These are phyloP conservation scores for Drosophila sp. DNA, from an alignment of 1,140 invertebrate genomes.

Conservation along the genomic window DNA sequence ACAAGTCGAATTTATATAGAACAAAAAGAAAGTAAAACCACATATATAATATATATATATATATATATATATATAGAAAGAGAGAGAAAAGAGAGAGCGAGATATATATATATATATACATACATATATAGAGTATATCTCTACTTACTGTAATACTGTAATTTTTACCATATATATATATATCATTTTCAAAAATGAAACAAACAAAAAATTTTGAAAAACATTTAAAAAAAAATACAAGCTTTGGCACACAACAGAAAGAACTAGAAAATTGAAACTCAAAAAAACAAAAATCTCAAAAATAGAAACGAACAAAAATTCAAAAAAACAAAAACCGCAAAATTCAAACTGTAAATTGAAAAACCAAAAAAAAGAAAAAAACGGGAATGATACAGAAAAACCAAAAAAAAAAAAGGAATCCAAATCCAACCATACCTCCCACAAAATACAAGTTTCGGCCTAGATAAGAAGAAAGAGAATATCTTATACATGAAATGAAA, in stretches of 20 bases:
- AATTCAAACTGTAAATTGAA: conserved; percentile 30
- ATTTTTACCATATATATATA: conserved; percentile 22
- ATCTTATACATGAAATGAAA: not conserved
- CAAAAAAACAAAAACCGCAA: conserved; percentile 27
- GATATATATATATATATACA: conserved; percentile 32
- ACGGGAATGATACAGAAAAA: conserved; percentile 41
- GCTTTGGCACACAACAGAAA: conserved; percentile 72
- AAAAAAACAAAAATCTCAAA: conserved; percentile 6
- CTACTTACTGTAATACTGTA: conserved; percentile 51
- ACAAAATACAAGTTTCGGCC: conserved; percentile 72
- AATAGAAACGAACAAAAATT: conserved; percentile 18
- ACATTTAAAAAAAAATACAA: conserved; percentile 31
- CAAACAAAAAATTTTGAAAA: conserved; percentile 25
- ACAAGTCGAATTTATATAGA: conserved; percentile 78
- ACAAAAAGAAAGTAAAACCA: conserved; percentile 48
- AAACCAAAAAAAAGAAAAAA: conserved; percentile 39
- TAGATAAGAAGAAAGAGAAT: conserved; percentile 22
- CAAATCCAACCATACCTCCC: conserved; percentile 8
- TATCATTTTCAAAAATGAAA: conserved; percentile 40
- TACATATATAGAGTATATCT: conserved; percentile 42
- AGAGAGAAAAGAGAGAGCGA: not conserved
- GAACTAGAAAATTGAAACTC: conserved; percentile 25
- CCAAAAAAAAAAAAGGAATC: conserved; percentile 16
- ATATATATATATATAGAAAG: conserved; percentile 23
- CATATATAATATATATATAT: conserved; percentile 41